Evolutionary conservation across 2,113 vertebrate species (phyloP), one percentile per base, ranked within the genome.

Genomic region (Galeopterus variegatus): DNA sequence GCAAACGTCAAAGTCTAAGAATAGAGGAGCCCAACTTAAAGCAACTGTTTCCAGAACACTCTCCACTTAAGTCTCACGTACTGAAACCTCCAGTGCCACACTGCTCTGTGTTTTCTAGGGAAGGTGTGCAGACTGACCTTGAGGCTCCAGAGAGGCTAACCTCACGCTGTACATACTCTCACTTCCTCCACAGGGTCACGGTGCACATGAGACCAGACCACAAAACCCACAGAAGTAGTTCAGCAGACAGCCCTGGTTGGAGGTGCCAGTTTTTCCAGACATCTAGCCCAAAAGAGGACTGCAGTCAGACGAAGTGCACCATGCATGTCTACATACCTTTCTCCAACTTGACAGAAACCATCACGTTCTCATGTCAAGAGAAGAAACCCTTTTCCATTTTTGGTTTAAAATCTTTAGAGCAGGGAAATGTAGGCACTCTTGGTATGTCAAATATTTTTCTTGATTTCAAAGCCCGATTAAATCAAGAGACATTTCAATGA

Each of bases 331-430:
- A 17, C 8, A 54, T 26, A 24, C 28, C 36, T 85, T 60, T 67
- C 69, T 83, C 79, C 60, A 76, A 1, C 18, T 21, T 60, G 60
- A 75, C 65, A 77, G 31, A 96, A 85, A 18, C 33, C 33, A 77
- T 50, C 56, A 81, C 17, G 5, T 45, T 67, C 72, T 62, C 54
- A 67, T 54, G 67, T 67, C 9, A 92, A 41, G 33, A 81, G 11
- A 79, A 93, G 58, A 76, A 81, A 92, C 33, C 6, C 2, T 15
- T 65, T 82, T 50, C n/a, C 58, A 12, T 0, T 76, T 91, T 62
- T 65, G 14, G 50, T 80, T 94, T 95, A 58, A 90, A 64, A 83
- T 81, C 58, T 84, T 69, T 6, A 90, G 52, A 97, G 62, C 19
- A 94, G 85, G 91, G 41, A 90, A 87, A 90, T 36, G 26, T 23